Evolutionary conservation across 2,888 invertebrate genomes (phyloP).

Genomic region (Andrena minutula): DNA sequence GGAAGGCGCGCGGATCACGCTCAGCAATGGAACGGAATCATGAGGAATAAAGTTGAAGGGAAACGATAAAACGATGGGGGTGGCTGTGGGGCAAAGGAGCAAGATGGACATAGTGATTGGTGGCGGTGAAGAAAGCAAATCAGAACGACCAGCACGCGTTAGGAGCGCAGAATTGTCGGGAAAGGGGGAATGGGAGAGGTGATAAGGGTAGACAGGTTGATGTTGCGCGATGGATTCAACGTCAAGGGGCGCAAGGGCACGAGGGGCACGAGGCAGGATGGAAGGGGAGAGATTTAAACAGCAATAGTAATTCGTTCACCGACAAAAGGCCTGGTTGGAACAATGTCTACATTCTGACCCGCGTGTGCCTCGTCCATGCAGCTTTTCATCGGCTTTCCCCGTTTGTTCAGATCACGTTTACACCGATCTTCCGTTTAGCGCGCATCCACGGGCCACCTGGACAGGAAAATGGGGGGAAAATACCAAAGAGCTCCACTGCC

Average conservation of each 20-base stretch:
- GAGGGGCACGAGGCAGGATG: background rate
- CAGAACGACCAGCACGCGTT: constrained; percentile 4
- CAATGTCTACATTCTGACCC: constrained; percentile 70
- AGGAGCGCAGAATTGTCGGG: constrained; percentile 13
- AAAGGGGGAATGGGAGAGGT: constrained; percentile 7
- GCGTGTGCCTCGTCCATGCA: constrained; percentile 42
- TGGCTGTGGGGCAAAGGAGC: background rate
- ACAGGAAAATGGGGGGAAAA: constrained; percentile 43
- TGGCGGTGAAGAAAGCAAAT: constrained; percentile 15
- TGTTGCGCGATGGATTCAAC: constrained; percentile 51
- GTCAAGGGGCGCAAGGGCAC: background rate
- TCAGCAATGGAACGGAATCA: constrained; percentile 1
- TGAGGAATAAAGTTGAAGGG: constrained; percentile 14
- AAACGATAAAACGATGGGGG: constrained; percentile 3
- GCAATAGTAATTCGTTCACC: constrained; percentile 79
- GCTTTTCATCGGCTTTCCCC: constrained; percentile 69
- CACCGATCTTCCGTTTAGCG: constrained; percentile 65
- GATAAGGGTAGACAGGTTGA: constrained; percentile 56
- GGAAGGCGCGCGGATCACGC: background rate
- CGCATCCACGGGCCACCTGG: constrained; percentile 21
- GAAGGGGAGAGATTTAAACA: constrained; percentile 67
- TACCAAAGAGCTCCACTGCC: constrained; percentile 58
- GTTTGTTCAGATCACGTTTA: constrained; percentile 62
- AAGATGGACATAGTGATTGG: constrained; percentile 17
- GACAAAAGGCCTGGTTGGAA: constrained; percentile 75